A percentile compares a stretch with the other conserved stretches of the same genome.
Conservation (phyloP, 2,888 invertebrate species). For the Eurytoma adleriae region DNA sequence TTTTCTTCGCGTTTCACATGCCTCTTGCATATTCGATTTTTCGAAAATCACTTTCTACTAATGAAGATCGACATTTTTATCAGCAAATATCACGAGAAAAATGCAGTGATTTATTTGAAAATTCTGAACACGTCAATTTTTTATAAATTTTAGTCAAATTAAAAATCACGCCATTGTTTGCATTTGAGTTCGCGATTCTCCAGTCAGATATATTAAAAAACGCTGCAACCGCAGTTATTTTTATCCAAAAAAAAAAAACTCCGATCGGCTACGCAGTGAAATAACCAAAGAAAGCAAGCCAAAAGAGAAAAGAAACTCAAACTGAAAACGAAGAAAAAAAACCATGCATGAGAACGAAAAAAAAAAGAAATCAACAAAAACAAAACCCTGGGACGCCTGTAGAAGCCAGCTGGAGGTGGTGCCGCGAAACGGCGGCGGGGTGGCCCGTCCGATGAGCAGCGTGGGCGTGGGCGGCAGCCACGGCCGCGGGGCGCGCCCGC, state of each 20-base stretch:
- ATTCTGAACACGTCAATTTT: too few relatives aligned
- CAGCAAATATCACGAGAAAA: background rate
- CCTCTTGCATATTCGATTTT: background rate
- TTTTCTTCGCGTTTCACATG: background rate
- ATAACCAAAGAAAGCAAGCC: slow-evolving; percentile 12
- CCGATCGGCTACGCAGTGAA: too few relatives aligned
- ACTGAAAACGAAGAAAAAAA: slow-evolving; percentile 25
- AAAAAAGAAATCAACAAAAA: slow-evolving; percentile 5
- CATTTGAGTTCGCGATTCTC: too few relatives aligned
- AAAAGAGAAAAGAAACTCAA: background rate
- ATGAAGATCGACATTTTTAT: background rate
- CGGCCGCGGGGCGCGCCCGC: slow-evolving; percentile 70
- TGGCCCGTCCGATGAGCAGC: slow-evolving; percentile 72
- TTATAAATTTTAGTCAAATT: too few relatives aligned
- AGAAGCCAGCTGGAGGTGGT: slow-evolving; percentile 75
- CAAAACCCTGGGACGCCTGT: slow-evolving; percentile 56
- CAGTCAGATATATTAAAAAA: too few relatives aligned
- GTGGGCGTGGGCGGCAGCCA: slow-evolving; percentile 73
- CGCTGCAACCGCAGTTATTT: too few relatives aligned
- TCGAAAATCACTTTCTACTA: too few relatives aligned
- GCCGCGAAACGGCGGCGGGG: slow-evolving; percentile 70
- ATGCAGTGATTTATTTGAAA: background rate
- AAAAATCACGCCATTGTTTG: too few relatives aligned
- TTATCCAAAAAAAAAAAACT: too few relatives aligned
- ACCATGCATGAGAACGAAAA: slow-evolving; percentile 41